phyloP scores from a whole-genome alignment of 2,888 invertebrate species.

The Actias luna region DNA sequence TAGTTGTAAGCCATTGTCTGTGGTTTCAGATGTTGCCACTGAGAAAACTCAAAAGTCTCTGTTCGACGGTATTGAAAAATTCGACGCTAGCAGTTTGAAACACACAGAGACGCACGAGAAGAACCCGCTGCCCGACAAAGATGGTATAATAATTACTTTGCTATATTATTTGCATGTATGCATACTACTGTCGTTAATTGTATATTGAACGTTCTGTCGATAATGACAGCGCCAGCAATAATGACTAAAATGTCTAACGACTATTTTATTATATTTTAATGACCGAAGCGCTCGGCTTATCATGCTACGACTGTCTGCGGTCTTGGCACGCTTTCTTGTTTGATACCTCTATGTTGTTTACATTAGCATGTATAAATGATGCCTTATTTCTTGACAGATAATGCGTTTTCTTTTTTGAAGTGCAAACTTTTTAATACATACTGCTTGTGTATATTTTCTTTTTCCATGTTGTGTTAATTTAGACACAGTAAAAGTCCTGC shows the following conservation, averaged over 20 bases:
- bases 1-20: slow-evolving; percentile 30
- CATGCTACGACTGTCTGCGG: slow-evolving; percentile 24
- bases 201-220: not conserved
- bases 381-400: slow-evolving; percentile 13
- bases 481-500: too few species aligned
- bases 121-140: slow-evolving; percentile 96
- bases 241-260: slow-evolving; percentile 19
- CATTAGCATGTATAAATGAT: slow-evolving; percentile 28
- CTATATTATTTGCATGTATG: not conserved
- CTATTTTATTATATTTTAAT: slow-evolving; percentile 30
- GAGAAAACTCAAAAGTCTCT: slow-evolving; percentile 93
- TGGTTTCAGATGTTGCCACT: slow-evolving; percentile 89
- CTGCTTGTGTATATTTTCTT: not conserved
- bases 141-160: slow-evolving; percentile 83
- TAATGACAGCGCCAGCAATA: slow-evolving; percentile 1
- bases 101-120: slow-evolving; percentile 96
- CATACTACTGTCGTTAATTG: not conserved
- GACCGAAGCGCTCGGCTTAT: slow-evolving; percentile 31
- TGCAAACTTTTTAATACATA: slow-evolving; percentile 19
- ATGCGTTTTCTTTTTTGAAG: slow-evolving; percentile 4
- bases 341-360: slow-evolving; percentile 23
- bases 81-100: slow-evolving; percentile 91
- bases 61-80: slow-evolving; percentile 92
- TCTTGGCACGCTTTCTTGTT: slow-evolving; percentile 37
- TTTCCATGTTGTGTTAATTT: too few species aligned